phyloP scores from a whole-genome alignment of 2,888 invertebrate genomes.

The Rhyacophila evoluta region DNA sequence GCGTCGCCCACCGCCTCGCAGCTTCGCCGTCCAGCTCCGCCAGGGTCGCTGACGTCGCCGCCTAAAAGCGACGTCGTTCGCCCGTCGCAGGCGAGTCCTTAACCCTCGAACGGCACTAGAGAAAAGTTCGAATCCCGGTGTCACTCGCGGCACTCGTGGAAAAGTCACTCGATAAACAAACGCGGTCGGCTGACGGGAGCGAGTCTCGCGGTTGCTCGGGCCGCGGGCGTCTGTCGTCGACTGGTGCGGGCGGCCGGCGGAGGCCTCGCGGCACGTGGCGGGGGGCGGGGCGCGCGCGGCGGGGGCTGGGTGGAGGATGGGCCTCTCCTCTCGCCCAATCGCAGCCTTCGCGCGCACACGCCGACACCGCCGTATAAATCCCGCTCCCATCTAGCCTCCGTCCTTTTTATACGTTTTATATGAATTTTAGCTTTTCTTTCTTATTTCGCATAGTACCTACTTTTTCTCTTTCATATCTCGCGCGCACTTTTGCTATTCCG shows the following conservation, averaged over 20 bases:
- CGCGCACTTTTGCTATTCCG: conserved; percentile 59
- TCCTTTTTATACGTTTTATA: conserved; percentile 55
- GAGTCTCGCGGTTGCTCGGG: conserved; percentile 60
- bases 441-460: conserved; percentile 52
- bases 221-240: conserved; percentile 62
- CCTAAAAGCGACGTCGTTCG: conserved; percentile 65
- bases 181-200: background rate
- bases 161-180: conserved; percentile 21
- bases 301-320: conserved; percentile 63
- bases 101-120: conserved; percentile 30
- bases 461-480: conserved; percentile 52
- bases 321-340: conserved; percentile 59
- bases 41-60: conserved; percentile 64
- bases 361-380: conserved; percentile 57
- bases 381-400: conserved; percentile 58
- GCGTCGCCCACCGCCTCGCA: conserved; percentile 57
- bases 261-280: conserved; percentile 56
- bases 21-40: conserved; percentile 59
- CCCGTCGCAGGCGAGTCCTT: conserved; percentile 52
- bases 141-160: conserved; percentile 12
- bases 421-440: conserved; percentile 54
- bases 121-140: background rate
- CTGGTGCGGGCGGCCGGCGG: conserved; percentile 48
- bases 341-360: conserved; percentile 58
- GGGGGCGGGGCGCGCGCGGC: conserved; percentile 56